These are phyloP conservation scores for Anodontia alba DNA, from an alignment of 2,888 invertebrate species.

Conservation along the genomic window DNA sequence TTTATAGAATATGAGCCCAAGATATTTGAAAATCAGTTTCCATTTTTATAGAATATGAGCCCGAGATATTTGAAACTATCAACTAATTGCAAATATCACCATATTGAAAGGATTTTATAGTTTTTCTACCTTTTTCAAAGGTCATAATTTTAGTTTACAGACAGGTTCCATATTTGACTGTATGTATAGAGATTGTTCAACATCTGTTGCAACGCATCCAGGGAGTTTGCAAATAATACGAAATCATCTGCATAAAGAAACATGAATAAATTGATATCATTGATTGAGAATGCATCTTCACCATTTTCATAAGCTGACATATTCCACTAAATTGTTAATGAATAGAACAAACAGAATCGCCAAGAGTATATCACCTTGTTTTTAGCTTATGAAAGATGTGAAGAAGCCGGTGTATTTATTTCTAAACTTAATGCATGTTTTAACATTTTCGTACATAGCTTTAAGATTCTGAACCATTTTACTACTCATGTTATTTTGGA, in stretches of 20 bases:
- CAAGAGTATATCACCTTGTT: background rate
- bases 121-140: background rate
- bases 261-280: background rate
- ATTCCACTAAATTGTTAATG: background rate
- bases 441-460: slow-evolving; percentile 10
- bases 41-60: background rate
- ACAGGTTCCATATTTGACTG: background rate
- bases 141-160: slow-evolving; percentile 10
- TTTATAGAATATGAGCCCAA: background rate
- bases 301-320: background rate
- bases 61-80: background rate
- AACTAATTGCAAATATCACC: background rate
- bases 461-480: slow-evolving; percentile 2
- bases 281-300: background rate
- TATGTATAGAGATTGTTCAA: slow-evolving; percentile 10
- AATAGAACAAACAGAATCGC: background rate
- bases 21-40: background rate
- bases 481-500: background rate
- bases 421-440: background rate
- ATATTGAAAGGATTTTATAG: background rate
- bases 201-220: background rate
- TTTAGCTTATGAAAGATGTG: background rate
- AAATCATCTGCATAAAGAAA: slow-evolving; percentile 14
- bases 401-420: slow-evolving; percentile 6
- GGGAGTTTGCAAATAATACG: slow-evolving; percentile 11